Evolutionary conservation across 2,113 vertebrate genomes (phyloP).

Genomic region (Urocitellus parryii): DNA sequence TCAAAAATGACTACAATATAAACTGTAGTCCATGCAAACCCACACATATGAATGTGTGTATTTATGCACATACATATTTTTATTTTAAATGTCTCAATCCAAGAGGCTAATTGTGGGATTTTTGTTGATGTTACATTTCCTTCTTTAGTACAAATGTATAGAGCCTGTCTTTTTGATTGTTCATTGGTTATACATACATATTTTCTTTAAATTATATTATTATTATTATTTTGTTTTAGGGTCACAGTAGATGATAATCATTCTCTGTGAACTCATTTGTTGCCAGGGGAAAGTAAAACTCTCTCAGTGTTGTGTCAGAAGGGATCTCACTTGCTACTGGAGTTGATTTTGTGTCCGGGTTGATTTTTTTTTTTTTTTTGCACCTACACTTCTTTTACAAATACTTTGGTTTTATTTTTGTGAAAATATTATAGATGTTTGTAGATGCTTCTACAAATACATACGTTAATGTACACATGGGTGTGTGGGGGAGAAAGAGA

Average conservation of each 20-base stretch:
- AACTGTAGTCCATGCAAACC: background rate
- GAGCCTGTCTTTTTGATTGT: background rate
- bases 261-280: background rate
- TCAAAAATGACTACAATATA: background rate
- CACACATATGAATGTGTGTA: background rate
- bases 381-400: background rate
- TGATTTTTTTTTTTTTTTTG: background rate
- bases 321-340: background rate
- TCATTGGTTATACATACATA: background rate
- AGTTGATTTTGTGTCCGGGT: background rate
- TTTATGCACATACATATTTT: background rate
- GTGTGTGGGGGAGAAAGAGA: background rate
- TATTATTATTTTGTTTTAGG: background rate
- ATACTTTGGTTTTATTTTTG: background rate
- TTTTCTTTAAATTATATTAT: background rate
- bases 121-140: background rate
- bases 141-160: background rate
- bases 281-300: background rate
- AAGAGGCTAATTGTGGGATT: background rate
- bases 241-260: background rate
- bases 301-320: background rate
- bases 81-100: too few species aligned
- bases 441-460: background rate
- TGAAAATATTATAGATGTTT: background rate
- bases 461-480: background rate